Evolutionary conservation across 2,113 vertebrate species (phyloP).

Genomic region (Murina feae): DNA sequence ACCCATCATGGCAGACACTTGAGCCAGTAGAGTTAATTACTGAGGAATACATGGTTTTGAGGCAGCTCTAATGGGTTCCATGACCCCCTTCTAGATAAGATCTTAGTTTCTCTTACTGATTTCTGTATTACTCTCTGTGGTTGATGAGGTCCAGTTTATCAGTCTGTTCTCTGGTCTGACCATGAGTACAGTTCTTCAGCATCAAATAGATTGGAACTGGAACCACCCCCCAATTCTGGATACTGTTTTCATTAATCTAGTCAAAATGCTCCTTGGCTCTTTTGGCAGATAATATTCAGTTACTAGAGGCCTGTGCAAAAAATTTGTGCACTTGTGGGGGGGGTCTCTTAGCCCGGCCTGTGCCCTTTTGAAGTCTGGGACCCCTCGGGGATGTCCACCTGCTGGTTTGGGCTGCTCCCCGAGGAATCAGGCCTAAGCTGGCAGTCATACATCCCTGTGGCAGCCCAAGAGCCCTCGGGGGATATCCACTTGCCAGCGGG

Average conservation of each 20-base stretch:
- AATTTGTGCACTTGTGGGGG: too few species aligned
- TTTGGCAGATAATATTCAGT: not conserved
- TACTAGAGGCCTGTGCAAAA: too few species aligned
- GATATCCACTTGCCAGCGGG: too few species aligned
- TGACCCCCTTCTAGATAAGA: not conserved
- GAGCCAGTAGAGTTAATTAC: not conserved
- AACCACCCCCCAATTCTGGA: not conserved
- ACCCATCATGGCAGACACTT: not conserved
- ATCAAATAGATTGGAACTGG: not conserved
- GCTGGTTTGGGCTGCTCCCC: too few species aligned
- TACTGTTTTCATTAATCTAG: not conserved
- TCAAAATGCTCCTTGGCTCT: not conserved
- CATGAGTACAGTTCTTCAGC: not conserved
- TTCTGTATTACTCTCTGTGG: not conserved
- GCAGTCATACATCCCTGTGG: too few species aligned
- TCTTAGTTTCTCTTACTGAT: not conserved
- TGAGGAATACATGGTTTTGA: not conserved
- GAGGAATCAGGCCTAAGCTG: too few species aligned
- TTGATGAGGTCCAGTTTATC: not conserved
- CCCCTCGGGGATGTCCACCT: too few species aligned
- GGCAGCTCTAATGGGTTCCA: not conserved
- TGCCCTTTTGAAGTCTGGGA: too few species aligned
- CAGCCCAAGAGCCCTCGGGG: too few species aligned
- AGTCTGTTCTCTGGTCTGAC: not conserved
- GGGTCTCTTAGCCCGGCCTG: too few species aligned